A percentile compares a stretch with the other conserved stretches of the same genome.
Evolutionary conservation across 1,140 invertebrate genomes (phyloP).

Genomic region (Dinoponera quadriceps): DNA sequence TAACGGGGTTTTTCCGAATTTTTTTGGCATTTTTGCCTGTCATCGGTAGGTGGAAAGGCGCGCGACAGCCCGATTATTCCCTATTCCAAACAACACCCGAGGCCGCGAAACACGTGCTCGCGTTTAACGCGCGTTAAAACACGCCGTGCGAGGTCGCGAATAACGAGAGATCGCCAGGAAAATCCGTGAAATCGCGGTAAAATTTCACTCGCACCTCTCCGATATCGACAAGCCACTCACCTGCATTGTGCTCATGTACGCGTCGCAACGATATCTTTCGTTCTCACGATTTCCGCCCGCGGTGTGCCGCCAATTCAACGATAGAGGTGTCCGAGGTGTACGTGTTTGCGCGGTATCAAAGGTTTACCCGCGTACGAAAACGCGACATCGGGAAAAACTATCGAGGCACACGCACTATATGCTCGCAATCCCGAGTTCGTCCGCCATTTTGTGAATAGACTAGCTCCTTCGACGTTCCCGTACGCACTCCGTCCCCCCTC

Average conservation of each 20-base stretch:
- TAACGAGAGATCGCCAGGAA: slow-evolving; percentile 64
- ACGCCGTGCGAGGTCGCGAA: neutral
- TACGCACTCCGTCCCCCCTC: slow-evolving; percentile 46
- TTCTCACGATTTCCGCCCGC: slow-evolving; percentile 38
- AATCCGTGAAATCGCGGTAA: slow-evolving; percentile 28
- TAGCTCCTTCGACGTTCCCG: slow-evolving; percentile 77
- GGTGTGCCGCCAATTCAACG: slow-evolving; percentile 59
- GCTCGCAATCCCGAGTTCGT: slow-evolving; percentile 76
- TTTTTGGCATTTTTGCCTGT: slow-evolving; percentile 69
- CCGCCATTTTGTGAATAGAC: slow-evolving; percentile 83
- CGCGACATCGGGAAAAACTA: slow-evolving; percentile 79
- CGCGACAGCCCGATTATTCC: slow-evolving; percentile 76
- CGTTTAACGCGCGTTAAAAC: slow-evolving; percentile 35
- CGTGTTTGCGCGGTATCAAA: slow-evolving; percentile 67
- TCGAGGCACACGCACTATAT: slow-evolving; percentile 82
- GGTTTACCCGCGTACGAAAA: slow-evolving; percentile 58
- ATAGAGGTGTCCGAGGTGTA: slow-evolving; percentile 60
- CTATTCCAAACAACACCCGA: slow-evolving; percentile 83
- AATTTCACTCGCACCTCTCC: slow-evolving; percentile 69
- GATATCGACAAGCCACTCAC: slow-evolving; percentile 77
- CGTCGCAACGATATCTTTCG: slow-evolving; percentile 77
- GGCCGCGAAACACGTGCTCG: slow-evolving; percentile 54
- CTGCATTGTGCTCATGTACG: slow-evolving; percentile 84
- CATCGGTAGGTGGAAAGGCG: slow-evolving; percentile 67
- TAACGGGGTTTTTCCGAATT: slow-evolving; percentile 67